Conservation (phyloP, 1,140 invertebrate species). For the roundworm (Caenorhabditis elegans) region DNA sequence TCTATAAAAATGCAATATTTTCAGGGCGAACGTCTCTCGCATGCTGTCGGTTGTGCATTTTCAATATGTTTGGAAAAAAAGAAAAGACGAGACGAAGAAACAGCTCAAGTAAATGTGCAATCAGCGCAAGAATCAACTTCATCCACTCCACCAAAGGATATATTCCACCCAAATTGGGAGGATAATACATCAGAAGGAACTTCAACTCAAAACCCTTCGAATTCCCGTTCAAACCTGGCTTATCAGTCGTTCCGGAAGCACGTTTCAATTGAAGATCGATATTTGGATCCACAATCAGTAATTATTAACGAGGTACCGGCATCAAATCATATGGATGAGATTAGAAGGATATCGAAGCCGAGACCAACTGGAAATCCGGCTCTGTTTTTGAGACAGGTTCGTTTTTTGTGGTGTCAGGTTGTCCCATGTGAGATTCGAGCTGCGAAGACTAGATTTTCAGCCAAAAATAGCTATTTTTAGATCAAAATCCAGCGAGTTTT, state of each 20-base stretch:
- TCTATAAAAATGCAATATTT: neutral
- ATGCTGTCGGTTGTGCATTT: slow-evolving; percentile 98
- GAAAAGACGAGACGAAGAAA: slow-evolving; percentile 93
- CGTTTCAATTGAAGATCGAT: slow-evolving; percentile 57
- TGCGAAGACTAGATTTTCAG: too few relatives aligned
- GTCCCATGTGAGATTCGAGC: too few relatives aligned
- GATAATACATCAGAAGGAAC: neutral
- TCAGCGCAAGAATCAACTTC: neutral
- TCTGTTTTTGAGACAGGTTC: slow-evolving; percentile 50
- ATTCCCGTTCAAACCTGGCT: slow-evolving; percentile 44
- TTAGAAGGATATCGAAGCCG: slow-evolving; percentile 49
- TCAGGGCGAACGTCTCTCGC: slow-evolving; percentile 90
- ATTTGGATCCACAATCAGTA: slow-evolving; percentile 62
- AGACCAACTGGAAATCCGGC: slow-evolving; percentile 54
- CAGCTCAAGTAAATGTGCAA: slow-evolving; percentile 55
- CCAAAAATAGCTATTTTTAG: too few relatives aligned
- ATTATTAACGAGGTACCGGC: slow-evolving; percentile 54
- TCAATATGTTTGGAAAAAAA: slow-evolving; percentile 95
- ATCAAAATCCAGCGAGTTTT: too few relatives aligned
- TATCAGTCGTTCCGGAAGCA: slow-evolving; percentile 61
- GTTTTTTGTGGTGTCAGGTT: neutral
- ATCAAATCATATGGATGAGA: neutral
- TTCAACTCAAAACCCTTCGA: neutral
- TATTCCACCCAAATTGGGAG: slow-evolving; percentile 36
- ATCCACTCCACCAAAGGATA: neutral